Conservation (phyloP, 1,140 invertebrate species). For the Hetaerina americana region DNA sequence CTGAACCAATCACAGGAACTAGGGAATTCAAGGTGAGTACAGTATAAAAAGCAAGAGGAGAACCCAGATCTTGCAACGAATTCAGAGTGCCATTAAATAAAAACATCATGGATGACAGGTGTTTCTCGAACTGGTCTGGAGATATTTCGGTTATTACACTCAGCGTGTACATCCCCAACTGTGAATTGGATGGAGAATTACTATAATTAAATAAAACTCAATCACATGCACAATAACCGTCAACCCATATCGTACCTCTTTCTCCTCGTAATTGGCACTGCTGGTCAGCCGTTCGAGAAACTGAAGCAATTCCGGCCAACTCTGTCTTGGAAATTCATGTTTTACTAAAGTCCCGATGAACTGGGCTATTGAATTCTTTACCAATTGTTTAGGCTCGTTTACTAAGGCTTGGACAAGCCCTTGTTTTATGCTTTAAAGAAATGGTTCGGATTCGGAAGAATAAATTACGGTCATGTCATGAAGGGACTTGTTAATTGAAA, state of each 20-base stretch:
- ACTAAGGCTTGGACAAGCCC: conserved; percentile 41
- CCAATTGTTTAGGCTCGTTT: conserved; percentile 42
- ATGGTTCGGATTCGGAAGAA: neutral
- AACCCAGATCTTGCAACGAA: conserved; percentile 33
- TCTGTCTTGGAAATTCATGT: conserved; percentile 50
- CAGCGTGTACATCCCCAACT: conserved; percentile 52
- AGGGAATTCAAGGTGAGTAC: conserved; percentile 46
- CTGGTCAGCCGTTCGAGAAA: conserved; percentile 44
- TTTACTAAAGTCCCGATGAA: conserved; percentile 52
- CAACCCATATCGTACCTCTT: conserved; percentile 36
- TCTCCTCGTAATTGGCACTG: conserved; percentile 37
- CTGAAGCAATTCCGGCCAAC: conserved; percentile 55
- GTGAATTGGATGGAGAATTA: conserved; percentile 18
- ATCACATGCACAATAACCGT: neutral
- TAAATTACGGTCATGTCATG: too few species aligned
- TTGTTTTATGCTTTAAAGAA: conserved; percentile 39
- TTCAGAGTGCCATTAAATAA: conserved; percentile 39
- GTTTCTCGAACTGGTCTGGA: conserved; percentile 38
- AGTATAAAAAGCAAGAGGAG: conserved; percentile 41
- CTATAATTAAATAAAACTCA: conserved; percentile 3
- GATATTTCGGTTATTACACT: conserved; percentile 47
- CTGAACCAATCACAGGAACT: conserved; percentile 38
- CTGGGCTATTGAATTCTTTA: conserved; percentile 49
- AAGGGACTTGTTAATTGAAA: neutral
- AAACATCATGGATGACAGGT: conserved; percentile 36